phyloP scores from a whole-genome alignment of 1,140 invertebrate species.

The Charaxes varanes region DNA sequence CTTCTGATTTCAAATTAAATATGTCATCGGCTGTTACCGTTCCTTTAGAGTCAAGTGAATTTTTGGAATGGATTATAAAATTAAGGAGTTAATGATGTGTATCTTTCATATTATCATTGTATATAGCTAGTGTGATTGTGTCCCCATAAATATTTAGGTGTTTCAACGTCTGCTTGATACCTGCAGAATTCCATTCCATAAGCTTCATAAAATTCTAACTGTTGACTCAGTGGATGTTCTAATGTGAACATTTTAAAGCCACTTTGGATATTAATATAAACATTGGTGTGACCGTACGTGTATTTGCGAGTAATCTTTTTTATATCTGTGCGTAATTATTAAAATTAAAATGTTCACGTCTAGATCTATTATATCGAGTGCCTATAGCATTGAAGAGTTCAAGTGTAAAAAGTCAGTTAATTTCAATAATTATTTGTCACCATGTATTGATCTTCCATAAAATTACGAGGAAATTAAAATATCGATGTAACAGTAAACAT shows the following conservation, averaged over 20 bases:
- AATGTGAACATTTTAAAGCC: constrained; percentile 66
- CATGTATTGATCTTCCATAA: constrained; percentile 74
- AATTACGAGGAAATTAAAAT: constrained; percentile 73
- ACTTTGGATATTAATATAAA: constrained; percentile 63
- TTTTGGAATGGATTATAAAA: constrained; percentile 26
- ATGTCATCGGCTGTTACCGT: constrained; percentile 3
- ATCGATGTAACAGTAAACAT: constrained; percentile 68
- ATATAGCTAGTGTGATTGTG: constrained; percentile 66
- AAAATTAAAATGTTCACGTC: constrained; percentile 67
- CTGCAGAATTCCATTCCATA: constrained; percentile 56
- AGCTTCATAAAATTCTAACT: constrained; percentile 53
- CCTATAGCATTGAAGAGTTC: constrained; percentile 69
- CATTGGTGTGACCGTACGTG: constrained; percentile 53
- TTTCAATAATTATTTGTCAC: constrained; percentile 71
- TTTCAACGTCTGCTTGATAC: constrained; percentile 54
- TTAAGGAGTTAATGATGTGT: constrained; percentile 42
- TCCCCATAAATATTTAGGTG: constrained; percentile 51
- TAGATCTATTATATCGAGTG: constrained; percentile 72
- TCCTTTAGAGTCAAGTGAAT: constrained; percentile 22
- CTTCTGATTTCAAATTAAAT: constrained; percentile 24
- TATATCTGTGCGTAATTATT: constrained; percentile 60
- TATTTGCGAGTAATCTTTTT: constrained; percentile 60
- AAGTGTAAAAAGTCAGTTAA: constrained; percentile 71
- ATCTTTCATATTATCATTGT: constrained; percentile 53
- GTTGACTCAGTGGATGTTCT: constrained; percentile 45